Base-by-base conservation (phyloP, 2,113 vertebrate species). In the Channa maculata region DNA sequence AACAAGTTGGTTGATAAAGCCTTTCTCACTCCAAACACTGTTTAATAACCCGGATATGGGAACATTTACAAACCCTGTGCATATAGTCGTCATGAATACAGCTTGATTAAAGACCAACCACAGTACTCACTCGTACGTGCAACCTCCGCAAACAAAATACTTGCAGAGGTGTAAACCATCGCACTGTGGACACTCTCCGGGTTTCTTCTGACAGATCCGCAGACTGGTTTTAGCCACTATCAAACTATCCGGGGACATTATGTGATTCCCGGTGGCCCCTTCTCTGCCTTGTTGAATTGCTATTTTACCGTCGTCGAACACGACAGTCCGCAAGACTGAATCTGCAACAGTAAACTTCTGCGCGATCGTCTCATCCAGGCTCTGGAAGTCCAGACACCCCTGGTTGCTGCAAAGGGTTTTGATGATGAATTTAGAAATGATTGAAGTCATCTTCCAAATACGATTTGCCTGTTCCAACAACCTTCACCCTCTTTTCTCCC, bases 141-240 rank as follows among this genome's bases (percentile, higher is more conserved):
- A 95, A 34, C 80, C 61, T 5, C 93, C 94, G 14, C 84, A 93
- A 0, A 94, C 88, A 11, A 51, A 82, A 45, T 88, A 93, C 51
- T 60, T 90, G 73, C 94, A 95, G 34, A 95, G 48, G 72, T 95
- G 94, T 34, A 95, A 62, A 0, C 52, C 13, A 2, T 89, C 77
- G 44, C 94, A 95, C 3, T 9, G 58, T 0, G 0, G 0, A 71
- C 94, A 95, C 4, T 75, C 62, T 4, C 86, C 86, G 2, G 58
- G 7, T 34, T 63, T 88, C 0, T 1, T 76, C 77, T 85, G 88
- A 5, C 94, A 94, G 38, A 95, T 14, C 45, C 93, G 71, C 65
- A 94, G 46, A 0, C 43, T 38, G 1, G 92, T 95, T 71, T 92
- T 94, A 4, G 91, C 89, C 45, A 93, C 79, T 0, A 95, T 6